These are phyloP conservation scores for Cassiopea xamachana DNA, from an alignment of 30 jellyfish, hydroid and myxozoan species.

Conservation along the genomic window DNA sequence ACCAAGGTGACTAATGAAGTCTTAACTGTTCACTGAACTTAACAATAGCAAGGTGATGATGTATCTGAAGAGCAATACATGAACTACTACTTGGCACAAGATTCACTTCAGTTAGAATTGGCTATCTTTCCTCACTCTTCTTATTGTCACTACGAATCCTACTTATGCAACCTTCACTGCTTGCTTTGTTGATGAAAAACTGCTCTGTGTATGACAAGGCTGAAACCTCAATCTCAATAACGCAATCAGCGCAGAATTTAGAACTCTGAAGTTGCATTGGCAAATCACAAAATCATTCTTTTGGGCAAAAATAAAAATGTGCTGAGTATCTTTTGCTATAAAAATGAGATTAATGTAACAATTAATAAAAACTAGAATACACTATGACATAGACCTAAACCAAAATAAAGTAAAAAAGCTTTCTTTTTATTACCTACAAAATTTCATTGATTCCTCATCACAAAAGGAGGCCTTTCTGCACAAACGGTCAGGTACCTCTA, in stretches of 20 bases:
- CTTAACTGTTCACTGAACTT: no score
- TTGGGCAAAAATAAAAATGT: background rate
- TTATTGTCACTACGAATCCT: no score
- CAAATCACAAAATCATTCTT: background rate
- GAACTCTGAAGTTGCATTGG: background rate
- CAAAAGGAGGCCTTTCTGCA: conserved; percentile 73
- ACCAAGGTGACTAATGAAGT: no score
- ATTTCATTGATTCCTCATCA: conserved; percentile 80
- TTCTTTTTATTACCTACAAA: conserved; percentile 77
- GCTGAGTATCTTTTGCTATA: background rate
- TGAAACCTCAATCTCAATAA: background rate
- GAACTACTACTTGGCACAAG: no score
- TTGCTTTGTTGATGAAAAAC: no score
- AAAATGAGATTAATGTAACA: background rate
- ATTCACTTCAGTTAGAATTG: no score
- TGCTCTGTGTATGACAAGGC: no score
- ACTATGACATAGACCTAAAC: no score
- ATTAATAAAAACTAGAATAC: background rate
- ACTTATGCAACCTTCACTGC: no score
- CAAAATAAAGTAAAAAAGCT: background rate
- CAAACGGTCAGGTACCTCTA: conserved; percentile 93
- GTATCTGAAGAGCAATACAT: no score
- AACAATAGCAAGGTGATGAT: no score
- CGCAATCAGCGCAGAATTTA: background rate
- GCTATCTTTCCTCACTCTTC: no score